Base-by-base conservation (phyloP, 2,797 vertebrate genomes). In the Threskiornis aethiopicus region DNA sequence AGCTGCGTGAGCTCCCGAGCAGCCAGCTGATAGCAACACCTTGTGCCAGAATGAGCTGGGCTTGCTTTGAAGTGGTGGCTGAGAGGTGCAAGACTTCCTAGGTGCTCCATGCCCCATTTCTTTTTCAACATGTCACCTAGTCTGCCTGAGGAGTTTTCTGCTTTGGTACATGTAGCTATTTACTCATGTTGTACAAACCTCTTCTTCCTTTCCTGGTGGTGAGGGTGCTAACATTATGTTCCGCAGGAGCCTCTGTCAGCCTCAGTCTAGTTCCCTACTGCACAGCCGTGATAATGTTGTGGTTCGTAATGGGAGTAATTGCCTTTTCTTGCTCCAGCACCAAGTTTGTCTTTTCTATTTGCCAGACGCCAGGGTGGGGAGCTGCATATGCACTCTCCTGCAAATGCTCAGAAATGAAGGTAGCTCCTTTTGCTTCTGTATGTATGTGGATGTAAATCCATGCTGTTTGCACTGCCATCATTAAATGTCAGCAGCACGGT, bases 311-410 rank as follows among this genome's bases (percentile, higher is more conserved):
- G 49, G 70, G 76, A 82, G 37, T 70, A 78, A 66, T 90, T 79
- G 70, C n/a, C n/a, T 91, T 69, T 25, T 66, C 25, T 67, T 77
- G 37, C 81, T 84, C 18, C 22, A 52, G 35, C 44, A 51, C 31
- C 28, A 54, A 31, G 49, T 85, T 80, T 90, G 35, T 89, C 37
- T 93, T 90, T 89, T 87, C 78, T 3, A 2, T 84, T 90, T 57
- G 44, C n/a, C 8, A 5, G 73, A 67, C 21, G 54, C 64, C 0
- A 1, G 72, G 28, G 21, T 49, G n/a, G 47, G 84, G 47, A 64
- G 39, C 70, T 83, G 59, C 13, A 11, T 5, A 13, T 0, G 0
- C 58, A 18, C 19, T 33, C 9, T 67, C 16, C 41, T 81, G 37
- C 18, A 89, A 57, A 54, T 47, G 17, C 24, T 84, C 17, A 62